These are phyloP conservation scores for Falco berigora DNA, from an alignment of 2,797 vertebrate species.

Conservation along the genomic window DNA sequence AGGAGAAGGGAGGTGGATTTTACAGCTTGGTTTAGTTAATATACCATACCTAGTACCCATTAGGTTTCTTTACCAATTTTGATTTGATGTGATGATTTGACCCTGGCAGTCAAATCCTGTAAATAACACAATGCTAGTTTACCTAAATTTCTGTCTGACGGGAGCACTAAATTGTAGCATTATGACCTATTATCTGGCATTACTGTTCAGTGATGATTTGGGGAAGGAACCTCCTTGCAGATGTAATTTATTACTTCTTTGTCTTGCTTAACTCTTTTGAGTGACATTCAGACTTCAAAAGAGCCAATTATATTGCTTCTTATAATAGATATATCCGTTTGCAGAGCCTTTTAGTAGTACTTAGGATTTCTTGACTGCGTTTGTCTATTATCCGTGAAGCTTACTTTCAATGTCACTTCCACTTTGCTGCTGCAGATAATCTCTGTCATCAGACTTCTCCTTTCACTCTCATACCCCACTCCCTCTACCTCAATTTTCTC, in stretches of 20 bases:
- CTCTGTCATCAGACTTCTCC: not conserved
- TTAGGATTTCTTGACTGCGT: constrained; percentile 23
- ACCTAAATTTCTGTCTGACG: not conserved
- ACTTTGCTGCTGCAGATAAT: constrained; percentile 5
- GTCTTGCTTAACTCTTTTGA: constrained; percentile 21
- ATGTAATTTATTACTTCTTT: constrained; percentile 1
- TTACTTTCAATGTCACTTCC: constrained; percentile 23
- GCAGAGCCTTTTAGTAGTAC: constrained; percentile 18
- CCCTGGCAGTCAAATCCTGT: not conserved
- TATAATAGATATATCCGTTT: constrained; percentile 1
- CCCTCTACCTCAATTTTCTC: not conserved
- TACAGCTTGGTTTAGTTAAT: not conserved
- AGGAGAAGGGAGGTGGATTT: not conserved
- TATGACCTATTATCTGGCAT: constrained; percentile 27
- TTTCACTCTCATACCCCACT: not conserved
- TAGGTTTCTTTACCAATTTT: constrained; percentile 19
- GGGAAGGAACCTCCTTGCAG: not conserved
- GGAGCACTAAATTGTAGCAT: not conserved
- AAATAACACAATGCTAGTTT: constrained; percentile 11
- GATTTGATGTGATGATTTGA: constrained; percentile 26
- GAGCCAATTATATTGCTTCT: constrained; percentile 25
- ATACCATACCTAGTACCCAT: not conserved
- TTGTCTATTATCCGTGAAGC: constrained; percentile 14
- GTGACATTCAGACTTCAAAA: constrained; percentile 33
- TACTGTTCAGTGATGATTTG: not conserved